Percentiles rank a stretch among this genome's conserved stretches.
Evolutionary conservation across 2,888 invertebrate genomes (phyloP).

Genomic region (Synergus laeviventris): DNA sequence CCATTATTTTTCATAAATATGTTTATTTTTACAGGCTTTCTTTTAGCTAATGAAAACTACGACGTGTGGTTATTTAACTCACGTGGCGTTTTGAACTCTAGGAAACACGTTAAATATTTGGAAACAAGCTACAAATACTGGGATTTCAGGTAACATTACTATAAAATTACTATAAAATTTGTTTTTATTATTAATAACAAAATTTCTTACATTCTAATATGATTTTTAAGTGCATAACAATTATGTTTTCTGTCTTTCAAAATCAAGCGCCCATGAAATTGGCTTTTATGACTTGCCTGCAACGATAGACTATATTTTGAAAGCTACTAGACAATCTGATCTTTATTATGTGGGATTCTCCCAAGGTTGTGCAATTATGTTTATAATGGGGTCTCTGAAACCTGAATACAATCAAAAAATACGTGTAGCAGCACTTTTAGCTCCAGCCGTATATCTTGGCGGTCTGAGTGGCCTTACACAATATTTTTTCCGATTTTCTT

Average conservation of each 20-base stretch:
- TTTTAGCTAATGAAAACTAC: neutral
- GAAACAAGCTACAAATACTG: neutral
- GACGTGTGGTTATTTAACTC: neutral
- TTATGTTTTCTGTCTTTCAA: neutral
- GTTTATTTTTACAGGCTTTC: no score
- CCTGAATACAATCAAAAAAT: constrained; percentile 7
- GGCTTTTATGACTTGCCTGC: neutral
- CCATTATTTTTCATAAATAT: no score
- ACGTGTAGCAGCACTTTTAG: neutral
- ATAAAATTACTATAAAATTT: no score
- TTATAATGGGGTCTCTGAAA: neutral
- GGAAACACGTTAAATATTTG: neutral
- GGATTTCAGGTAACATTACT: neutral
- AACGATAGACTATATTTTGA: neutral
- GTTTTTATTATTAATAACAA: no score
- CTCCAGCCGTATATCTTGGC: neutral
- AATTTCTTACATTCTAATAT: neutral
- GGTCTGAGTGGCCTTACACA: neutral
- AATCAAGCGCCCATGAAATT: neutral
- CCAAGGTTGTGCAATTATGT: neutral
- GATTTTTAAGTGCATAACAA: neutral
- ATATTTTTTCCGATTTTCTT: neutral
- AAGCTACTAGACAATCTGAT: neutral
- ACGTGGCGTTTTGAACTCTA: neutral
- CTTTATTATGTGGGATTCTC: neutral